Percentiles rank a stretch among this genome's conserved stretches.
phyloP scores from a whole-genome alignment of 2,797 vertebrate species.

The Lepidocolaptes lacrymiger region DNA sequence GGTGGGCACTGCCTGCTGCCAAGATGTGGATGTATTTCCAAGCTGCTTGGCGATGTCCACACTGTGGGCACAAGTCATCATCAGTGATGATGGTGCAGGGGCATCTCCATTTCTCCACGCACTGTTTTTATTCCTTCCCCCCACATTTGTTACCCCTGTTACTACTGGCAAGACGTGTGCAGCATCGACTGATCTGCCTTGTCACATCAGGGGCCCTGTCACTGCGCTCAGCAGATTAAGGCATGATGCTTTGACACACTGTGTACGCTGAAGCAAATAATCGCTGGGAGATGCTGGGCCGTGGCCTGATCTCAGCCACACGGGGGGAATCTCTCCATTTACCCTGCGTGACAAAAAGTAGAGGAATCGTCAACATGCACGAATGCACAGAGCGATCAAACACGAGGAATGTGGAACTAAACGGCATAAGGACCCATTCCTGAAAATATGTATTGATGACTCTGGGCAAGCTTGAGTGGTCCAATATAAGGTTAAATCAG shows the following conservation, averaged over 20 bases:
- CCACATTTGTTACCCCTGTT: background rate
- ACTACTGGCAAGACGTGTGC: background rate
- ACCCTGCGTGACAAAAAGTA: background rate
- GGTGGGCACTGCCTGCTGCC: background rate
- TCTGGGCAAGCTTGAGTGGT: background rate
- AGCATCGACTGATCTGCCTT: background rate
- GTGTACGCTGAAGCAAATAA: background rate
- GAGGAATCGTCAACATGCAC: background rate
- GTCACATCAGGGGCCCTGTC: background rate
- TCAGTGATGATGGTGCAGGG: background rate
- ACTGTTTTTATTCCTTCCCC: background rate
- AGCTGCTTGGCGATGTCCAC: background rate
- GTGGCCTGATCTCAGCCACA: background rate
- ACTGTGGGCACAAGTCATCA: background rate
- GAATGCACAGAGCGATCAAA: background rate
- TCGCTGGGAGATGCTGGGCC: background rate
- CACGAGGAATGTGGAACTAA: accelerated
- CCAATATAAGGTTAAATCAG: background rate
- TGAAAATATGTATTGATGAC: background rate
- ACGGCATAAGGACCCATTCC: accelerated
- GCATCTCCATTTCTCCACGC: accelerated
- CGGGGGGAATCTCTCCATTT: background rate
- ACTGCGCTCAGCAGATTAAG: background rate
- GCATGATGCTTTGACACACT: background rate
- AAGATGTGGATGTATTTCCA: background rate